Conservation (phyloP, 2,797 vertebrate genomes). For the Aphelocoma californica region DNA sequence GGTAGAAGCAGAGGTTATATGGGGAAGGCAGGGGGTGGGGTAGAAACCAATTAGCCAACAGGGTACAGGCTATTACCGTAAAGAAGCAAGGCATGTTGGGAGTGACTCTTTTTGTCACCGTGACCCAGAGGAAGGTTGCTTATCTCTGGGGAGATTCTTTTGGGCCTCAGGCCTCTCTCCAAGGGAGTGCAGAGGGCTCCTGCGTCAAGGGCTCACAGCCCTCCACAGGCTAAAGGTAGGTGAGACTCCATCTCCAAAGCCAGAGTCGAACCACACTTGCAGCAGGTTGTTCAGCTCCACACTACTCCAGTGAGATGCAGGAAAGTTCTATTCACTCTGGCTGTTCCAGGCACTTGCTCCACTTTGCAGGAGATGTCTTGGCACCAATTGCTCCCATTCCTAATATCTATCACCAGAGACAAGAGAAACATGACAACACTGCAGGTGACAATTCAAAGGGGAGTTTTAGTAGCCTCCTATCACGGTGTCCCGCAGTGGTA, state of each 20-base stretch:
- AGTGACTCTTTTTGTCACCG: no score
- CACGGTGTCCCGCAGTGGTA: no score
- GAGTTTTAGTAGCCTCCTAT: not conserved
- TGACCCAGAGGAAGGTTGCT: no score
- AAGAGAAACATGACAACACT: not conserved
- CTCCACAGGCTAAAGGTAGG: not conserved
- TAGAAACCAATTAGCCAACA: no score
- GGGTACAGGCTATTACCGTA: no score
- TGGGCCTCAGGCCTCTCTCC: no score
- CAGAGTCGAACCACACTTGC: accelerated
- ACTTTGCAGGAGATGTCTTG: not conserved
- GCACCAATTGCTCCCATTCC: not conserved
- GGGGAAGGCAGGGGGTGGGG: no score
- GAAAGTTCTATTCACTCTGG: not conserved
- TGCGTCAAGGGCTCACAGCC: no score
- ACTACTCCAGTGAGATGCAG: not conserved
- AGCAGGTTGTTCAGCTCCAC: not conserved
- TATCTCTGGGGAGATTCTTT: no score
- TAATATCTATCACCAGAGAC: not conserved
- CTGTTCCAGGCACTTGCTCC: not conserved
- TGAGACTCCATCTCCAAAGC: not conserved
- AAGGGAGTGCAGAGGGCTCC: no score
- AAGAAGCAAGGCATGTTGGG: no score
- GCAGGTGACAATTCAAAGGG: not conserved
- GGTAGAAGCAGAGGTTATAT: no score